A percentile compares a stretch with the other conserved stretches of the same genome.
Conservation (phyloP, 37 sponge, comb jelly and placozoan species). For the Lycopodina hypogea region DNA sequence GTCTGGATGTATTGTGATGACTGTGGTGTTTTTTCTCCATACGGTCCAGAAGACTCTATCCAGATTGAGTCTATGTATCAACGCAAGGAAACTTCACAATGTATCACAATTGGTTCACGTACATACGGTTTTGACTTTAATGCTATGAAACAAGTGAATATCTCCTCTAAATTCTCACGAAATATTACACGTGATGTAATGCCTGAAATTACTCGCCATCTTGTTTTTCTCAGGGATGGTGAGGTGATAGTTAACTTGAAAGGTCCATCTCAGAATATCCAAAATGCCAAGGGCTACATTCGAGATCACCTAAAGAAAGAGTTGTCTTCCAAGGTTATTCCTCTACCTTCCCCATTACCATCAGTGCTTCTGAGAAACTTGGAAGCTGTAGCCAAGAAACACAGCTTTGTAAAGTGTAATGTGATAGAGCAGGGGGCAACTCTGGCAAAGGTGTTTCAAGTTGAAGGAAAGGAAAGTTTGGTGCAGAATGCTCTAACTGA, state of each 20-base stretch:
- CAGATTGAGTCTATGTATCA: conserved; percentile 32
- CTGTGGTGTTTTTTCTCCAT: conserved; percentile 13
- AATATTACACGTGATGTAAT: not conserved
- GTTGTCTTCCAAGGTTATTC: not conserved
- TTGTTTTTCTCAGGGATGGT: not conserved
- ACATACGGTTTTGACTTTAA: conserved; percentile 37
- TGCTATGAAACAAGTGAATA: conserved; percentile 39
- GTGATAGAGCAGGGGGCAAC: not conserved
- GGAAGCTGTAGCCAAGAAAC: not conserved
- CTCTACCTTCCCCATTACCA: conserved; percentile 6
- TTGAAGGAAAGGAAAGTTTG: conserved; percentile 17
- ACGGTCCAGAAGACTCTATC: conserved; percentile 17
- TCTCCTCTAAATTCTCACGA: conserved; percentile 10
- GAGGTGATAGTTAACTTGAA: conserved; percentile 16
- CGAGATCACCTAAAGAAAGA: not conserved
- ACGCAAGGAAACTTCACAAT: not conserved
- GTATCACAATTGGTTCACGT: conserved; percentile 4
- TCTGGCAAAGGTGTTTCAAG: not conserved
- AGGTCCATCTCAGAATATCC: conserved; percentile 34
- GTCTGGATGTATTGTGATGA: conserved; percentile 54
- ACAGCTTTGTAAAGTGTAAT: not conserved
- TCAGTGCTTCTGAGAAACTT: not conserved
- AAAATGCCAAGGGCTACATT: conserved; percentile 3
- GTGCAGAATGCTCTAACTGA: conserved; percentile 30
- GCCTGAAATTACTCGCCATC: no score